Percentiles rank a stretch among this genome's conserved stretches.
phyloP scores from a whole-genome alignment of 2,113 vertebrate species.

The Lucifuga dentata region DNA sequence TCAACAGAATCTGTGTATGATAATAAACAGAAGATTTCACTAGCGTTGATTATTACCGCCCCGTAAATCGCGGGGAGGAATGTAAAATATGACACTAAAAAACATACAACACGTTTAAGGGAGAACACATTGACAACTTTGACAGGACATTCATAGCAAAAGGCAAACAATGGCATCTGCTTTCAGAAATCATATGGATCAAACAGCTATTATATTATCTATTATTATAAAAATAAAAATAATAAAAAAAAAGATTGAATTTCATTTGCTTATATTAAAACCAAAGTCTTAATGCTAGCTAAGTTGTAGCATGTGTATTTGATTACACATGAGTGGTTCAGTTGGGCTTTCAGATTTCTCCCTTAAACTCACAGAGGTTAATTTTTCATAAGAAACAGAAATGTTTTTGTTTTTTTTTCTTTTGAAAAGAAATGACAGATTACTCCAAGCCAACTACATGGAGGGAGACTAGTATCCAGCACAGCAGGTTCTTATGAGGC shows the following conservation, averaged over 20 bases:
- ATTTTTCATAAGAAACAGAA: constrained; percentile 89
- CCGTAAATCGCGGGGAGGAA: constrained; percentile 87
- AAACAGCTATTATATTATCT: too few species aligned
- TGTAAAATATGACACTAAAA: constrained; percentile 93
- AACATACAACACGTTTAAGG: constrained; percentile 89
- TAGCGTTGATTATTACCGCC: constrained; percentile 93
- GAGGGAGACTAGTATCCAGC: constrained; percentile 95
- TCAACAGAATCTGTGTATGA: constrained; percentile 99
- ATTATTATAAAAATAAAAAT: too few species aligned
- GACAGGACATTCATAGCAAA: constrained; percentile 83
- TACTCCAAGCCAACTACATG: constrained; percentile 98
- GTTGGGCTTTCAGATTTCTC: constrained; percentile 86
- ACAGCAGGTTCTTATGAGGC: constrained; percentile 96
- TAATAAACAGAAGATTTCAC: constrained; percentile 99
- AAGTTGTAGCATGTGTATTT: constrained; percentile 35
- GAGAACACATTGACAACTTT: constrained; percentile 89
- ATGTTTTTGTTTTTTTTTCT: constrained; percentile 72
- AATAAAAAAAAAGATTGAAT: neutral
- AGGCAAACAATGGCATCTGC: constrained; percentile 71
- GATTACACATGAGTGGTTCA: constrained; percentile 35
- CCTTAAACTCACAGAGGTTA: constrained; percentile 92
- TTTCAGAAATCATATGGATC: constrained; percentile 57
- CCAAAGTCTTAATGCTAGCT: constrained; percentile 11
- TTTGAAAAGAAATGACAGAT: constrained; percentile 83
- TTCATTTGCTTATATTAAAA: constrained; percentile 35